These are phyloP conservation scores for Syndactyla subalaris DNA, from an alignment of 2,797 vertebrate species.

Conservation along the genomic window DNA sequence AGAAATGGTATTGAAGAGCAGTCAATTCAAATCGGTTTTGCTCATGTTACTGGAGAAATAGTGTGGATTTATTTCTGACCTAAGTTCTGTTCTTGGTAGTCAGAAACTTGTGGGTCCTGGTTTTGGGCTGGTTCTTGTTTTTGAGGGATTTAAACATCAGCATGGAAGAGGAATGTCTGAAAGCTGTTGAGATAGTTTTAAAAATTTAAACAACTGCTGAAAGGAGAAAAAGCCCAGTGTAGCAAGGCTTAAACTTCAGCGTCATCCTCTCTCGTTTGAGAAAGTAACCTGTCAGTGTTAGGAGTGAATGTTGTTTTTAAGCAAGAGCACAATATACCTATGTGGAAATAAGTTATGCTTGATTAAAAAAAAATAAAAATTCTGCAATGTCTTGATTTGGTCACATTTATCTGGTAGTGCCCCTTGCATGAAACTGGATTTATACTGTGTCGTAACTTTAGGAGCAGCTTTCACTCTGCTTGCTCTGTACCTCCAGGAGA, in stretches of 20 bases:
- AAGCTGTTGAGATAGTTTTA: neutral
- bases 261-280: neutral
- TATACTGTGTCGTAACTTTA: neutral
- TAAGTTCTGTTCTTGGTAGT: neutral
- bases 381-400: neutral
- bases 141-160: neutral
- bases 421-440: neutral
- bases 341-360: neutral
- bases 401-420: neutral
- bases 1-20: neutral
- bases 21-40: neutral
- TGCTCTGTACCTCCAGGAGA: neutral
- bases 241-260: neutral
- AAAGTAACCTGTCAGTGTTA: neutral
- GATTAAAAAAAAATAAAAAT: neutral
- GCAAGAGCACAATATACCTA: neutral
- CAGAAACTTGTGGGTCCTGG: neutral
- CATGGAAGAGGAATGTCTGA: neutral
- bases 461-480: neutral
- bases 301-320: neutral
- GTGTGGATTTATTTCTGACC: neutral
- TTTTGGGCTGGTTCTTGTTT: neutral
- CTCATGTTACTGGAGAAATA: neutral
- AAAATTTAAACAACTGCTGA: neutral
- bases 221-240: accelerated